Evolutionary conservation across 2,888 invertebrate species (phyloP).

Genomic region (Cryptocheilus praepositus): DNA sequence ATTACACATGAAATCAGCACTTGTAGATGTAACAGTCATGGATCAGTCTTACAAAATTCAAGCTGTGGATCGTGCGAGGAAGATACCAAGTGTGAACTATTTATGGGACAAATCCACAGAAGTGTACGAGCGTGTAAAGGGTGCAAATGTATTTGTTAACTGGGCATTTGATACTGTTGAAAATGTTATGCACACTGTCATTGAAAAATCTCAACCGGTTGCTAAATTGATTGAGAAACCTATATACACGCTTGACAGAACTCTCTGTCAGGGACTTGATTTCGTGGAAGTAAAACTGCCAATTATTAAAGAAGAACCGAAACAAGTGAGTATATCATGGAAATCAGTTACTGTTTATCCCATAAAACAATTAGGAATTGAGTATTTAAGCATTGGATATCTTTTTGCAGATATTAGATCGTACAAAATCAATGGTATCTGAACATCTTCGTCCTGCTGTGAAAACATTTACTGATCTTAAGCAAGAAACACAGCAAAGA

Average conservation of each 20-base stretch:
- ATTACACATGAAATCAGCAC: conserved; percentile 1
- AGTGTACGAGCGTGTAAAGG: conserved; percentile 78
- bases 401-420: conserved; percentile 64
- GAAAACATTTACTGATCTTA: conserved; percentile 61
- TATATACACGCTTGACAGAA: conserved; percentile 80
- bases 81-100: conserved; percentile 78
- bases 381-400: too few relatives aligned
- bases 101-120: conserved; percentile 78
- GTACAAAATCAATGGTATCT: conserved; percentile 66
- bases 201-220: conserved; percentile 64
- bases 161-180: conserved; percentile 84
- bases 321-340: conserved; percentile 57
- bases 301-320: conserved; percentile 80
- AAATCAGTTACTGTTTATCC: neutral
- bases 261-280: conserved; percentile 81
- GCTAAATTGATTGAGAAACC: conserved; percentile 75
- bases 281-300: conserved; percentile 81
- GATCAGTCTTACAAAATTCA: conserved; percentile 69
- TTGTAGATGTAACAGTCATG: conserved; percentile 55
- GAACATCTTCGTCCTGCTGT: conserved; percentile 63
- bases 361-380: too few relatives aligned
- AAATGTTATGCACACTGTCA: conserved; percentile 56
- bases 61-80: conserved; percentile 77
- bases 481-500: conserved; percentile 62
- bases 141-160: conserved; percentile 80